A percentile compares a stretch with the other conserved stretches of the same genome.
Conservation (phyloP, 1,140 invertebrate species). For the Camponotus vicinus region DNA sequence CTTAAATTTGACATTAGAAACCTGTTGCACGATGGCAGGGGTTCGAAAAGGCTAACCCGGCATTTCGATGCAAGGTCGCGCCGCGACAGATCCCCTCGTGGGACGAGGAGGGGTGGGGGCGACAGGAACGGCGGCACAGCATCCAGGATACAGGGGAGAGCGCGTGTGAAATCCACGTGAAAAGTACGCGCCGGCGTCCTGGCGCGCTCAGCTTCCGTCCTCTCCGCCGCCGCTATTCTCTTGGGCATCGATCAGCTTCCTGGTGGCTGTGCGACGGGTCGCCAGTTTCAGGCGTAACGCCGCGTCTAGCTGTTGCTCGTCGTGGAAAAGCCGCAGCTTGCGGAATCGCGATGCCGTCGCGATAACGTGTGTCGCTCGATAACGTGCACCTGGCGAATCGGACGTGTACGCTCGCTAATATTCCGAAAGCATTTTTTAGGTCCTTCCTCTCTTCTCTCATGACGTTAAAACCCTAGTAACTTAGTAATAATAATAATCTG, state of each 20-base stretch:
- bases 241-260: conserved; percentile 77
- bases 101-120: conserved; percentile 49
- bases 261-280: conserved; percentile 66
- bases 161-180: conserved; percentile 73
- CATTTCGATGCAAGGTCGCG: conserved; percentile 47
- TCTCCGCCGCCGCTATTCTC: conserved; percentile 70
- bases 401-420: not conserved
- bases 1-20: not conserved
- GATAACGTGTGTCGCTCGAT: not conserved
- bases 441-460: not conserved
- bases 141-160: conserved; percentile 12
- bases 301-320: conserved; percentile 62
- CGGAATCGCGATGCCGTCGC: not conserved
- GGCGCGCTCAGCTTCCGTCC: conserved; percentile 54
- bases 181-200: conserved; percentile 77
- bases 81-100: not conserved
- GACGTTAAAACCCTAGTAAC: not conserved
- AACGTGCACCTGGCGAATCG: not conserved
- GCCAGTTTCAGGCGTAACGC: conserved; percentile 76
- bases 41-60: conserved; percentile 15
- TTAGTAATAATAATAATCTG: conserved; percentile 3
- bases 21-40: conserved; percentile 38
- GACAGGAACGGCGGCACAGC: conserved; percentile 11
- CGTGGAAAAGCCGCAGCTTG: conserved; percentile 38
- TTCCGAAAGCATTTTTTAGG: not conserved